Conservation (phyloP, 2,113 vertebrate genomes). For the Gambusia holbrooki region DNA sequence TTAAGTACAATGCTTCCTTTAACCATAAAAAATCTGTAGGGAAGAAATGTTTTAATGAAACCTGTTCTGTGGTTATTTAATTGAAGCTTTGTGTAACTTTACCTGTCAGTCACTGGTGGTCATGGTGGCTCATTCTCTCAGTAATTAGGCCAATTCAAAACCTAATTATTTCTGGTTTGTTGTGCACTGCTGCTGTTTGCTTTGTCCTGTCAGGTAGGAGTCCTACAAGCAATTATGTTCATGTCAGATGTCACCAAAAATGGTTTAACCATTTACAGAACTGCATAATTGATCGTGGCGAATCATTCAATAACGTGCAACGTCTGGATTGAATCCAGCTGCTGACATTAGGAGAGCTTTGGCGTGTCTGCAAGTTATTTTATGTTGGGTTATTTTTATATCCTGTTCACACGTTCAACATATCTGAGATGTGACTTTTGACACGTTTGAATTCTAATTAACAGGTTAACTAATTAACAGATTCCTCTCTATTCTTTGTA, state of each 20-base stretch:
- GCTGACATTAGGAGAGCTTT: not conserved
- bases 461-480: slow-evolving; percentile 36
- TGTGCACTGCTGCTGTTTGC: slow-evolving; percentile 28
- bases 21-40: too few species aligned
- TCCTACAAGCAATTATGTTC: slow-evolving; percentile 26
- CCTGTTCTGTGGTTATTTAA: not conserved
- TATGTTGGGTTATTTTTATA: not conserved
- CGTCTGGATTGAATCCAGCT: not conserved
- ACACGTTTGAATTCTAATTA: slow-evolving; percentile 45
- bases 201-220: slow-evolving; percentile 37
- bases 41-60: not conserved
- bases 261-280: slow-evolving; percentile 2
- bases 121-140: slow-evolving; percentile 17
- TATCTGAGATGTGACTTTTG: slow-evolving; percentile 32
- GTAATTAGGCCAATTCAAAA: slow-evolving; percentile 25
- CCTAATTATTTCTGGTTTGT: slow-evolving; percentile 20
- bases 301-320: not conserved
- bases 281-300: slow-evolving; percentile 2
- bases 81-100: slow-evolving; percentile 7
- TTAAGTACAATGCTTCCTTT: too few species aligned
- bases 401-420: slow-evolving; percentile 5
- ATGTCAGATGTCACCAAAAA: slow-evolving; percentile 12
- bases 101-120: slow-evolving; percentile 28
- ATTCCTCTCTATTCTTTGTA: not conserved
- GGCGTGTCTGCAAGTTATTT: not conserved